Conservation (phyloP, 2,113 vertebrate species). For the Hepsetus odoe region DNA sequence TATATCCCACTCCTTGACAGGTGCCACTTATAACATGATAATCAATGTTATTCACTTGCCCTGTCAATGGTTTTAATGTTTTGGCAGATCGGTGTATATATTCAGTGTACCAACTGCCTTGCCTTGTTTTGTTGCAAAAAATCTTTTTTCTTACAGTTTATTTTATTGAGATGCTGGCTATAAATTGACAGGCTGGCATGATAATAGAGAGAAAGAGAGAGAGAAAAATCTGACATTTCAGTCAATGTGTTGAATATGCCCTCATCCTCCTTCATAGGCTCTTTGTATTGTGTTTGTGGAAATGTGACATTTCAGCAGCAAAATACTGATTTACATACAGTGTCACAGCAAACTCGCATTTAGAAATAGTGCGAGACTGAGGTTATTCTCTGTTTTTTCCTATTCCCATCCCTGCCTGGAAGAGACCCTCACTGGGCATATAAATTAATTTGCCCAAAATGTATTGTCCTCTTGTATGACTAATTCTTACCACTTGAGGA, state of each 20-base stretch:
- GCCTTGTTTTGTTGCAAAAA: not conserved
- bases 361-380: slow-evolving; percentile 5
- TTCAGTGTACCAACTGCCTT: not conserved
- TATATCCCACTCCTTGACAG: no score
- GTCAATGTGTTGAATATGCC: slow-evolving; percentile 24
- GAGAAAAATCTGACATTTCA: slow-evolving; percentile 13
- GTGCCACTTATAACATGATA: no score
- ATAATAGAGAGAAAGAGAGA: slow-evolving; percentile 11
- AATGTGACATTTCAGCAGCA: slow-evolving; percentile 41
- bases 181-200: slow-evolving; percentile 1
- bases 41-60: no score
- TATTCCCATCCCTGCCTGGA: not conserved
- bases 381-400: not conserved
- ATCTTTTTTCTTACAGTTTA: not conserved
- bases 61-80: no score
- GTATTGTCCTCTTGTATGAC: not conserved
- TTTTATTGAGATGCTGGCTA: not conserved
- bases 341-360: not conserved
- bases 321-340: slow-evolving; percentile 37
- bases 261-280: not conserved
- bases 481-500: not conserved
- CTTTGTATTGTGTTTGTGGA: slow-evolving; percentile 42
- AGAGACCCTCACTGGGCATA: slow-evolving; percentile 14
- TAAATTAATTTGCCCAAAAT: slow-evolving; percentile 39
- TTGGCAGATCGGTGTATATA: no score